Base-by-base conservation (phyloP, 1,140 invertebrate genomes). In the Drosophila obscura region DNA sequence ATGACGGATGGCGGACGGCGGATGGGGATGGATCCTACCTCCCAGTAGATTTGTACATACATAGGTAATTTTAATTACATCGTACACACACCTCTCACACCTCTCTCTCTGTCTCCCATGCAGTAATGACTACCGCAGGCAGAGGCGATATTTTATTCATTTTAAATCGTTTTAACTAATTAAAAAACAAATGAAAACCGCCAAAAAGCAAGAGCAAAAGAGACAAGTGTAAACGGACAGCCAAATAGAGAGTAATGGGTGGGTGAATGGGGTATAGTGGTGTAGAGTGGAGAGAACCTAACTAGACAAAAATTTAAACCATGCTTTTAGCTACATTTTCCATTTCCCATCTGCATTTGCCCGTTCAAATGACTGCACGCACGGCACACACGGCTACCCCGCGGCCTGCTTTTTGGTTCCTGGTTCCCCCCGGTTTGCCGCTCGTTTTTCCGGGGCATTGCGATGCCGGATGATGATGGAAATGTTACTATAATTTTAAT, bases 401-500 rank as follows among this genome's bases (percentile, higher is more conserved):
- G 26, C 26, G 5, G 5, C 26, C n/a, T n/a, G n/a, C n/a, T n/a
- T n/a, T 28, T 5, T 5, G 16, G 16, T 19, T 19, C 19, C 19
- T 1, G 19, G 19, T 1, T 19, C 28, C 28, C 6, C 35, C 35
- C 9, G 9, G 35, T 15, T 24, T 35, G 19, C 65, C 28, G 19
- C 61, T 15, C 41, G 68, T n/a, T 73, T 61, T 73, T 41, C 71
- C 41, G 26, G 43, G 59, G 51, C 44, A 59, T 28, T 28, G 26
- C 26, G 26, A 28, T 28, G 22, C 35, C 19, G 22, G 39, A 63
- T 50, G 43, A 56, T 53, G 61, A 62, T 77, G 80, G 62, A 67
- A 73, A 49, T 68, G 74, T 81, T 72, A 75, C 81, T 88, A 88
- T 88, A 75, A 87, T 87, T 87, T 87, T 87, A 87, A 87, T 87